phyloP scores from a whole-genome alignment of 2,113 vertebrate species.

The Hemichromis elongatus region DNA sequence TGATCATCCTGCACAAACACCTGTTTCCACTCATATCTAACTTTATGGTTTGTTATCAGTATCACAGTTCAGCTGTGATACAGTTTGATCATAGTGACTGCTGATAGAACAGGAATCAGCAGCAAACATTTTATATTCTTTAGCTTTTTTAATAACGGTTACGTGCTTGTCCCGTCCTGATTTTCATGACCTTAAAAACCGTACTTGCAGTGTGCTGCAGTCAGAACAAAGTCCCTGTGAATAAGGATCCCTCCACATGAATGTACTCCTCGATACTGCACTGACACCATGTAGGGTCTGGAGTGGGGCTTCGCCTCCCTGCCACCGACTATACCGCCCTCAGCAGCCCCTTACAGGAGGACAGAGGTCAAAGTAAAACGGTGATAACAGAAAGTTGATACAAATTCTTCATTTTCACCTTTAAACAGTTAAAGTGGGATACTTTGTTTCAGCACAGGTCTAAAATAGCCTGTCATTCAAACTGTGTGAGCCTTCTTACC shows the following conservation, averaged over 20 bases:
- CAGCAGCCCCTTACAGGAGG: conserved; percentile 48
- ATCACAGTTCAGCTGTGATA: accelerated
- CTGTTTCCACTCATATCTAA: not conserved
- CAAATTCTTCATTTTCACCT: too few relatives aligned
- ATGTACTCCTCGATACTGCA: not conserved
- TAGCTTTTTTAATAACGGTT: too few relatives aligned
- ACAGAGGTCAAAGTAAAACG: not conserved
- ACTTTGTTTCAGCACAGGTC: not conserved
- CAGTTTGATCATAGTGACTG: not conserved
- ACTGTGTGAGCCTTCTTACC: conserved; percentile 11
- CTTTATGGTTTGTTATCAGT: not conserved
- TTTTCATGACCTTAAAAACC: not conserved
- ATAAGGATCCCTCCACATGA: conserved; percentile 66
- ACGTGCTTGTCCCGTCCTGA: not conserved
- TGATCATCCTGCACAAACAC: not conserved
- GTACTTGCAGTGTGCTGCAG: conserved; percentile 36
- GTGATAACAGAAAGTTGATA: not conserved
- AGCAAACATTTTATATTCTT: not conserved
- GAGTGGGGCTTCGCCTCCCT: conserved; percentile 69
- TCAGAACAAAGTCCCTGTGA: conserved; percentile 56
- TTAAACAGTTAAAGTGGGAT: not conserved
- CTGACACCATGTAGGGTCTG: conserved; percentile 78
- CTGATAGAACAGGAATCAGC: not conserved
- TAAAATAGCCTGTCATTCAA: not conserved
- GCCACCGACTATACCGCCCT: conserved; percentile 73